Evolutionary conservation across 2,888 invertebrate species (phyloP), one percentile per base, ranked within the genome.

Genomic region (Muscina levida): DNA sequence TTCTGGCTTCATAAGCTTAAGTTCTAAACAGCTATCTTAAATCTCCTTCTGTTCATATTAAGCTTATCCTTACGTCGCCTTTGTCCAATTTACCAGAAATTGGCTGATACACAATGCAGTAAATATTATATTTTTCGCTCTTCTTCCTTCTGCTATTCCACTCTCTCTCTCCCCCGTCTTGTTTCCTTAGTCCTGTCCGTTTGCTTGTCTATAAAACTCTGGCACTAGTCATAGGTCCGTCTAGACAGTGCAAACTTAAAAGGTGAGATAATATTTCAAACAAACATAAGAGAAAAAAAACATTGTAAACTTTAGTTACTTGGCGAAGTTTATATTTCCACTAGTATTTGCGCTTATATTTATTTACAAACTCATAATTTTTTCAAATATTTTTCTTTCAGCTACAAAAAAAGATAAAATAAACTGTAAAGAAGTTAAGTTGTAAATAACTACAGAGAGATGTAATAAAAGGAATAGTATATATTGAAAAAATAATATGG

Each of bases 211-310:
- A 19, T 51, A 17, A 19, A 19, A 19, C 17, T 51, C 22, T 51
- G 51, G n/a, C 51, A 2, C 19, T 17, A 10, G 5, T 3, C 22
- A 22, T 42, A 39, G 42, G 39, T 22, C 31, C 31, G 62, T 62
- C 62, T 62, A 62, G 62, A 62, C 62, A 62, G 37, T 8, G n/a
- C 2, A 62, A 42, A 42, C 15, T 62, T 22, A 19, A 42, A 62
- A 62, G 62, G 62, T 62, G 62, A 62, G 39, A 62, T 62, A 19
- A 39, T 62, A 62, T 62, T 62, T n/a, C n/a, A n/a, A n/a, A n/a
- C n/a, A n/a, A n/a, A n/a, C n/a, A n/a, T n/a, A n/a, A n/a, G 42
- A 62, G 31, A 31, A 31, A 62, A 37, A 62, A 39, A 42, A 39
- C 42, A 62, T 62, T 59, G 39, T 39, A 62, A 62, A 62, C 62